Evolutionary conservation across 2,113 vertebrate genomes (phyloP), one percentile per base, ranked within the genome.

Genomic region (Neopipo cinnamomea): DNA sequence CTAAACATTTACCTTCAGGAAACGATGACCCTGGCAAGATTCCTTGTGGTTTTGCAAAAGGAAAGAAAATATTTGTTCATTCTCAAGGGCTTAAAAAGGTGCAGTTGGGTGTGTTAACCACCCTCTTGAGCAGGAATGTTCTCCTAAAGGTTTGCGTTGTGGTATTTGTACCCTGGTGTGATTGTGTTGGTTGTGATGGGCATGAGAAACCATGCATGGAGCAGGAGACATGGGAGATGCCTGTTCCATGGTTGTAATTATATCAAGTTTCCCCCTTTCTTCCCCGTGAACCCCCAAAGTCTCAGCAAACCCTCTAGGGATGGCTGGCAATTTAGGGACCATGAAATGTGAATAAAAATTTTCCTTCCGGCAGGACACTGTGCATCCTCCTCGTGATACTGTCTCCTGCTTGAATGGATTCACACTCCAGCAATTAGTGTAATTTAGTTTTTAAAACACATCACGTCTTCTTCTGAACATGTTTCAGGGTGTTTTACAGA

Each of bases 31-130:
- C 76, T 83, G 76, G 70, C 90, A 66, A 82, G 94, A 94, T 95
- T 96, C 91, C 91, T 84, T 47, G 73, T n/a, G 76, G 77, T 81
- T 92, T 96, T 95, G 92, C 93, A 72, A 84, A 93, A 89, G 41
- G 72, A 96, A 92, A 94, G 78, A 78, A 92, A 95, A 93, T 94
- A 96, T 88, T 96, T 92, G 84, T 46, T 91, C 77, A n/a, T 80
- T 94, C 80, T 92, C 53, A 39, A 5, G 3, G 41, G 68, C 70
- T 94, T 86, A 8, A 33, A 75, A 84, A 90, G 85, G 55, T 77
- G 62, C 6, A 3, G 20, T 12, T 63, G 67, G 55, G 74, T 73
- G 13, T 85, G 41, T 75, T 78, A 66, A 58, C 31, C 47, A 50
- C 56, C 21, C n/a, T 44, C 1, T 0, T 11, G 58, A 30, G 58